Evolutionary conservation across 1,140 invertebrate species (phyloP), one percentile per base, ranked within the genome.

Genomic region (Leptoteleia sp.): DNA sequence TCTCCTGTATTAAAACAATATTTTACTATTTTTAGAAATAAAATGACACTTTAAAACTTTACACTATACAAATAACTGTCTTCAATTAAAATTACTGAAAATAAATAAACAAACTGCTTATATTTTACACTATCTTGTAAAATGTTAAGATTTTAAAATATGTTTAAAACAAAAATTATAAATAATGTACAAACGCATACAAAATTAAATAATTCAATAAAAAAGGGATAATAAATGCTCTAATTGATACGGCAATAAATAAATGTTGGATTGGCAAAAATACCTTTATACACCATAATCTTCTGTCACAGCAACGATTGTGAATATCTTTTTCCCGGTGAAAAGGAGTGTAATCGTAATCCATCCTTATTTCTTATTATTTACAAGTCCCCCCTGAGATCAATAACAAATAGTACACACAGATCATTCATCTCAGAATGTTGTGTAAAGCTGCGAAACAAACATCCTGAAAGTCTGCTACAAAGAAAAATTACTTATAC

Each of bases 221-320:
- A n/a, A n/a, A n/a, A n/a, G n/a, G n/a, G n/a, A n/a, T n/a, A n/a
- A n/a, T n/a, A n/a, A n/a, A n/a, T n/a, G n/a, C n/a, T n/a, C 22
- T 25, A 3, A 25, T 25, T 25, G 22, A 25, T 59, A 22, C 4
- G 4, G 22, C 19, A 43, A 11, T n/a, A 7, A 1, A 29, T 33
- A 33, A 1, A 11, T 11, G 4, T n/a, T 22, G 1, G 11, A 43
- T 11, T 8, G 5, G 6, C 6, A 52, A 52, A 11, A 57, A 43
- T 79, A 93, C 93, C 90, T 93, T 93, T 25, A 95, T 95, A 83
- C 94, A 95, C 94, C 94, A 96, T 13, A 94, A 90, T 85, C 92
- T 92, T 42, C 94, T 94, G 13, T 92, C 92, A 81, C 94, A 95
- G 81, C 94, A 96, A 80, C 92, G 91, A 88, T 96, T 96, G 82